Evolutionary conservation across 2,113 vertebrate genomes (phyloP), one percentile per base, ranked within the genome.

Genomic region (Sander vitreus): DNA sequence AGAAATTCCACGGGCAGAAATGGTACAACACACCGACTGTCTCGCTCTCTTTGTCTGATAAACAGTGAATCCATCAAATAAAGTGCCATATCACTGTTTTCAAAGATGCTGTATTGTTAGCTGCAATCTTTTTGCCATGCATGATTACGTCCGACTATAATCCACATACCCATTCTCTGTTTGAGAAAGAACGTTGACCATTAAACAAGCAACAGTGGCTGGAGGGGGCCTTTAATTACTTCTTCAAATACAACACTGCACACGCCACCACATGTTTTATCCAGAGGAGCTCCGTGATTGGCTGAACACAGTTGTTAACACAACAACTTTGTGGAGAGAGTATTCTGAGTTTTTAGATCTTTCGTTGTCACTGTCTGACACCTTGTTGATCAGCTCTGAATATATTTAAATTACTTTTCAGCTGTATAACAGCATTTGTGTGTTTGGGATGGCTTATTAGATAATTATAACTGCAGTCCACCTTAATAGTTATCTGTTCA

Each of bases 331-430:
- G 9, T 36, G 33, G 39, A 50, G 39, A 67, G 25, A 6, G 4
- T 54, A 16, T n/a, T 79, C 66, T 47, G 58, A 62, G 57, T 63
- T 55, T 27, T 48, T 64, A 39, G 48, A 81, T 54, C 47, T 54
- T 62, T 74, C 1, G 16, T 25, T 33, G 27, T 75, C 45, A 27
- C 43, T 15, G 14, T 60, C 45, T 23, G n/a, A 65, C 43, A 16
- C 63, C 13, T 25, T 16, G 39, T 45, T 27, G 7, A 47, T 30
- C 47, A 30, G 25, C 23, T 67, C 47, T 30, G 16, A 50, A 50
- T 67, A 51, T 50, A 67, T 27, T 51, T 30, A 54, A 50, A 6
- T 69, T 3, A 36, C 12, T 54, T 14, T 21, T 21, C 47, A 36
- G 27, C 25, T 69, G 48, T 51, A 21, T 30, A 25, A 71, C 30